Conservation (phyloP, 1,140 invertebrate genomes). For the Carposina sasakii region DNA sequence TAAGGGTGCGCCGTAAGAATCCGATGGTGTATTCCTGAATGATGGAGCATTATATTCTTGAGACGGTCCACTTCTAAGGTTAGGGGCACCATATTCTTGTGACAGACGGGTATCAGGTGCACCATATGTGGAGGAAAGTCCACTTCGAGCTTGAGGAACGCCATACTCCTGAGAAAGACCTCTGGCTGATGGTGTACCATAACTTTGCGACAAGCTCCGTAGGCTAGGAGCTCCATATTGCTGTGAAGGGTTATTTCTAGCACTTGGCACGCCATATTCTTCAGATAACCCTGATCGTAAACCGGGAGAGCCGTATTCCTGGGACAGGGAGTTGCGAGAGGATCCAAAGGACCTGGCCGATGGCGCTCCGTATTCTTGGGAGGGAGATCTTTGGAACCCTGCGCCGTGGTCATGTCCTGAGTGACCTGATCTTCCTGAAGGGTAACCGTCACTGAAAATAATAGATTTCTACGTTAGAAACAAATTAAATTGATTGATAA, state of each 20-base stretch:
- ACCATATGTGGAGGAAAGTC: conserved; percentile 17
- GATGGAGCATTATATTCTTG: conserved; percentile 26
- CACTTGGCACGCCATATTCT: conserved; percentile 18
- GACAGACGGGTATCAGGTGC: conserved; percentile 7
- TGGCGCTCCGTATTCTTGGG: conserved; percentile 33
- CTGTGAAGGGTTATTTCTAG: background rate
- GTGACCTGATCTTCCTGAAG: conserved; percentile 29
- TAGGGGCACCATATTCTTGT: conserved; percentile 30
- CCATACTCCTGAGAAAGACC: conserved; percentile 36
- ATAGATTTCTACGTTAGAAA: background rate
- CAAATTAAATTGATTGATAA: background rate
- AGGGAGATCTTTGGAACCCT: conserved; percentile 33
- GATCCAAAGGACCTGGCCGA: conserved; percentile 12
- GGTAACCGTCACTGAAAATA: conserved; percentile 48
- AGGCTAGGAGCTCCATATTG: conserved; percentile 4
- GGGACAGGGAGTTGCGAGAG: conserved; percentile 17
- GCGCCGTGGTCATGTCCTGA: conserved; percentile 22
- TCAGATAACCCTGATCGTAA: conserved; percentile 10
- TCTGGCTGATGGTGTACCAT: background rate
- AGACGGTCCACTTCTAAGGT: conserved; percentile 19
- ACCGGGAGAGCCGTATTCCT: conserved; percentile 31
- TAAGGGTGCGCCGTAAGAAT: conserved; percentile 34
- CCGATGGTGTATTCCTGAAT: conserved; percentile 7
- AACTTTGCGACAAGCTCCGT: background rate
- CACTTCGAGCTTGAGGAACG: conserved; percentile 25